Conservation (phyloP, 2,113 vertebrate genomes). For the Scolopax mira region DNA sequence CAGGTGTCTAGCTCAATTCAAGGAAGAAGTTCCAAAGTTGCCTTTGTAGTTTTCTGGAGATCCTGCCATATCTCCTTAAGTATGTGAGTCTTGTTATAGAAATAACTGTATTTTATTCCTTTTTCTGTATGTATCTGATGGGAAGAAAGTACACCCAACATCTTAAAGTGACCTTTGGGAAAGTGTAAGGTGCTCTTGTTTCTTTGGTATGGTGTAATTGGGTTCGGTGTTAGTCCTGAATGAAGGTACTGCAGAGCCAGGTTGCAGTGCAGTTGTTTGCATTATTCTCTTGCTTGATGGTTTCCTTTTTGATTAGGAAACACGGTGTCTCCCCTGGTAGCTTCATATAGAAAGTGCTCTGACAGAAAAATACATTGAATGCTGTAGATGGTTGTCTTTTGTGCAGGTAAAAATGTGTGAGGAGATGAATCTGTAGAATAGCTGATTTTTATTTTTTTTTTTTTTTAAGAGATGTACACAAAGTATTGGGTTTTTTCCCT, state of each 20-base stretch:
- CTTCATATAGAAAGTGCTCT: not conserved
- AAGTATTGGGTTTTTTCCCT: not conserved
- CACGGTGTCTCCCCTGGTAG: not conserved
- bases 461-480: not conserved
- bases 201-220: not conserved
- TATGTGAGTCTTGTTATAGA: not conserved
- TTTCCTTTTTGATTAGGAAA: conserved; percentile 4
- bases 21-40: not conserved
- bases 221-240: not conserved
- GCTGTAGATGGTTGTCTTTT: not conserved
- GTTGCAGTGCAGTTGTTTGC: not conserved
- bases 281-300: not conserved
- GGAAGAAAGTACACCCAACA: not conserved
- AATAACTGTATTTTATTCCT: not conserved
- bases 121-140: not conserved
- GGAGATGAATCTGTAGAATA: not conserved
- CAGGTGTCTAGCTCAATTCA: not conserved
- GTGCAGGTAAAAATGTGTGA: not conserved
- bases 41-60: not conserved
- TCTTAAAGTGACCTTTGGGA: not conserved
- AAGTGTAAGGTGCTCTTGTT: not conserved
- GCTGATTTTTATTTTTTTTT: not conserved
- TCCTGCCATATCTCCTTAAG: not conserved
- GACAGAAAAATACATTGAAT: not conserved
- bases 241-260: not conserved